A percentile compares a stretch with the other conserved stretches of the same genome.
These are phyloP conservation scores for Ariopsis seemanni DNA, from an alignment of 2,113 vertebrate genomes.

Conservation along the genomic window DNA sequence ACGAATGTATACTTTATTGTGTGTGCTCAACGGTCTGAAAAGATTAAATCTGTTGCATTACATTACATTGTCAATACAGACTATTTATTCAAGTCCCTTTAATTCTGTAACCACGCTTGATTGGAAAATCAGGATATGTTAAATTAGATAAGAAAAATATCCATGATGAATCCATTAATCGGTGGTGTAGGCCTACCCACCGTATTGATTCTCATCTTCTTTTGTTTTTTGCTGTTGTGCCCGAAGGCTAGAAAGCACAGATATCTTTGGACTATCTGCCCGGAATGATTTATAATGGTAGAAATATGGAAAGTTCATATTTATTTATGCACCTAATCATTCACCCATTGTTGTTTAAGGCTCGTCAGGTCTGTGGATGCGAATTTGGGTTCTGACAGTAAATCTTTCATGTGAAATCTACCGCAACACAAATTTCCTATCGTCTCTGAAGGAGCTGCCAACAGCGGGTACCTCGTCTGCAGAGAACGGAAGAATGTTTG, in stretches of 20 bases:
- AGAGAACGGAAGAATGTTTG: background rate
- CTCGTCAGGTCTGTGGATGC: background rate
- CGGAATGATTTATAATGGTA: slow-evolving; percentile 11
- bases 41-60: slow-evolving; percentile 1
- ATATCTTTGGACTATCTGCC: slow-evolving; percentile 1
- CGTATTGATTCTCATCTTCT: slow-evolving; percentile 16
- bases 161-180: slow-evolving; percentile 10
- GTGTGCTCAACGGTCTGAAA: background rate
- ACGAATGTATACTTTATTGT: background rate
- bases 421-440: slow-evolving; percentile 25
- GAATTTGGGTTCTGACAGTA: slow-evolving; percentile 27
- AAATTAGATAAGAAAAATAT: slow-evolving; percentile 2
- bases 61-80: background rate
- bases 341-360: slow-evolving; percentile 5
- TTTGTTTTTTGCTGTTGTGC: background rate
- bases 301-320: background rate
- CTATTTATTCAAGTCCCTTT: slow-evolving; percentile 3
- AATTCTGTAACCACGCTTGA: slow-evolving; percentile 6
- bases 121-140: background rate
- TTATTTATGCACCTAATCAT: slow-evolving; percentile 14
- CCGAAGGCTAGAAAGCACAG: slow-evolving; percentile 5
- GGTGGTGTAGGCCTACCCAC: background rate
- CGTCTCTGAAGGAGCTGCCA: slow-evolving; percentile 36
- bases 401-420: slow-evolving; percentile 10
- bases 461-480: slow-evolving; percentile 36